Evolutionary conservation across 1,140 invertebrate species (phyloP).

Genomic region (Brachionus sp.): DNA sequence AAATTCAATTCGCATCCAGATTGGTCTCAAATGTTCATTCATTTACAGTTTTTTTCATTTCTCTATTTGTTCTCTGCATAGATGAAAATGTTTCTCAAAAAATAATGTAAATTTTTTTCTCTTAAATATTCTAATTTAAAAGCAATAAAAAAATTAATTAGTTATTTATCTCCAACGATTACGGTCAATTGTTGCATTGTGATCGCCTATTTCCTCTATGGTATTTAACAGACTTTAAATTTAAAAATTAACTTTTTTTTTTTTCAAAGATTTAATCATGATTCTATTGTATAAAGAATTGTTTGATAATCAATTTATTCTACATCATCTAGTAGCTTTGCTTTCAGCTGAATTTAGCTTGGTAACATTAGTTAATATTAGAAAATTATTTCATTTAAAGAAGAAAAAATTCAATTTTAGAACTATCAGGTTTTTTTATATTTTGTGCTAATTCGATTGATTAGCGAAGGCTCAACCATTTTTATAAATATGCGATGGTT

Average conservation of each 20-base stretch:
- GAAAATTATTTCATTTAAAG: neutral
- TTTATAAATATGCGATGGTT: constrained; percentile 20
- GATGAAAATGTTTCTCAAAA: neutral
- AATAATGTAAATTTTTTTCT: neutral
- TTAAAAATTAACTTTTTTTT: neutral
- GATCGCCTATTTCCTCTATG: neutral
- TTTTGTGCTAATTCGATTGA: neutral
- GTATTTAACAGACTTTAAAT: neutral
- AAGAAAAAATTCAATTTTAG: neutral
- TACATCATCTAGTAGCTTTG: neutral
- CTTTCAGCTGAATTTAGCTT: neutral
- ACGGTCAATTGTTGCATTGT: neutral
- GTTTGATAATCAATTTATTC: neutral
- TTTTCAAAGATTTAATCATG: neutral
- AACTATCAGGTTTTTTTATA: neutral
- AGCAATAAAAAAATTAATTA: neutral
- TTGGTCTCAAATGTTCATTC: neutral
- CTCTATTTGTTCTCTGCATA: neutral
- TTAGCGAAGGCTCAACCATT: neutral
- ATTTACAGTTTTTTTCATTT: neutral
- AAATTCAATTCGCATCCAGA: neutral
- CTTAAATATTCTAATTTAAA: neutral
- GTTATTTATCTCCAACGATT: neutral
- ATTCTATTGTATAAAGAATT: neutral
- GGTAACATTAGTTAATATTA: neutral